These are phyloP conservation scores for Sciurus niger DNA, from an alignment of 2,113 vertebrate genomes.

Conservation along the genomic window DNA sequence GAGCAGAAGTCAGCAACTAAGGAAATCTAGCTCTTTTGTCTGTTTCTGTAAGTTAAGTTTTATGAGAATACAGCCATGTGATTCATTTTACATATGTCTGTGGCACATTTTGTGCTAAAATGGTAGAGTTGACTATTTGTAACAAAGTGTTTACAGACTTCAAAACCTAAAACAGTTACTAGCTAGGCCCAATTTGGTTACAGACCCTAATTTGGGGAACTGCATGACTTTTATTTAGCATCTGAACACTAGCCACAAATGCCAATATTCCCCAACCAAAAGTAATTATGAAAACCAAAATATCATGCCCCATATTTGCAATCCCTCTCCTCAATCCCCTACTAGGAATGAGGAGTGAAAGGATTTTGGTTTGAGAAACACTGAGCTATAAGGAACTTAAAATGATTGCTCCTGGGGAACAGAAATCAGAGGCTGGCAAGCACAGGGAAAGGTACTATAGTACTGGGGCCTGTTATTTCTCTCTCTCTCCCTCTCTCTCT, in stretches of 20 bases:
- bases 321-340: neutral
- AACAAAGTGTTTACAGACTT: neutral
- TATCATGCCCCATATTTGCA: neutral
- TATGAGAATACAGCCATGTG: neutral
- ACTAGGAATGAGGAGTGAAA: neutral
- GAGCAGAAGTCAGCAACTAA: neutral
- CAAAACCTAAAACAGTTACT: neutral
- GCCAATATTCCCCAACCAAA: neutral
- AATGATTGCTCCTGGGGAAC: neutral
- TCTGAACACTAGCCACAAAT: neutral
- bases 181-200: neutral
- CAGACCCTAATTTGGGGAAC: neutral
- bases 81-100: neutral
- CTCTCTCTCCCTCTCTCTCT: no score
- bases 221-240: neutral
- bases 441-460: neutral
- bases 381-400: neutral
- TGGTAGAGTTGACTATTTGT: neutral
- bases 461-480: neutral
- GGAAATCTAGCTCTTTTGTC: neutral
- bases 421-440: neutral
- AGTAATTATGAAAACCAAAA: constrained; percentile 56
- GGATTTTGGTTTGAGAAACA: neutral
- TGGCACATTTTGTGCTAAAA: neutral
- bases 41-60: neutral